Percentiles rank a stretch among this genome's conserved stretches.
phyloP scores from a whole-genome alignment of 2,888 invertebrate species.

The Thalpophila matura region DNA sequence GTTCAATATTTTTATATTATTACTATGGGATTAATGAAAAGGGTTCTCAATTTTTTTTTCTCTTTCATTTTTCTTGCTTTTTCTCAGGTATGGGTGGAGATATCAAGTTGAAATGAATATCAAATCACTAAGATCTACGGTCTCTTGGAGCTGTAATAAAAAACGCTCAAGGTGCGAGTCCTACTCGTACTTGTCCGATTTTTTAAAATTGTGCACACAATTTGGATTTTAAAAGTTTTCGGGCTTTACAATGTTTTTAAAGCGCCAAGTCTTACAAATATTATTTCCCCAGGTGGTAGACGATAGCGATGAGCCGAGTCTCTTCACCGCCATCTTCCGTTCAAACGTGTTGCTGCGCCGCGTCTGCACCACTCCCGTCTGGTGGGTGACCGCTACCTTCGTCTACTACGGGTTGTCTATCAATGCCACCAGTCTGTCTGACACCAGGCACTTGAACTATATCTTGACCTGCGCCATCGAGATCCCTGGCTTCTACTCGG shows the following conservation, averaged over 20 bases:
- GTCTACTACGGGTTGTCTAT: conserved; percentile 95
- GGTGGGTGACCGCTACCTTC: conserved; percentile 95
- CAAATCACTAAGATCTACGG: too few species aligned
- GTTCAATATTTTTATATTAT: not conserved
- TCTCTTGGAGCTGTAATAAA: too few species aligned
- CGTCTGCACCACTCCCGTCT: conserved; percentile 92
- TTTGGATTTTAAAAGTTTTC: too few species aligned
- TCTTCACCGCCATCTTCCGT: conserved; percentile 80
- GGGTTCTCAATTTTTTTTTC: too few species aligned
- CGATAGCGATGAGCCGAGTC: conserved; percentile 51
- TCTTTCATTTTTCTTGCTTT: too few species aligned
- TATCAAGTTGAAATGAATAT: too few species aligned
- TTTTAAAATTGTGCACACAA: too few species aligned
- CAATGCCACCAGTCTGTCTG: conserved; percentile 93
- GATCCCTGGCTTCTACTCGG: conserved; percentile 93
- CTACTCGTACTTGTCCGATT: too few species aligned
- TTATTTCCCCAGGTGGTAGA: conserved; percentile 36
- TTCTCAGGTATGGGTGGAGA: too few species aligned
- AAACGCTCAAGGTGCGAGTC: too few species aligned
- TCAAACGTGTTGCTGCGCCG: conserved; percentile 89
- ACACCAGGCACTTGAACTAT: conserved; percentile 94
- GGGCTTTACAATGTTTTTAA: too few species aligned
- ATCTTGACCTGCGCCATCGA: conserved; percentile 92
- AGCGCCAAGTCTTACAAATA: not conserved
- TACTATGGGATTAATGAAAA: too few species aligned